phyloP scores from a whole-genome alignment of 2,797 vertebrate species.

The Silurus lanzhouensis region DNA sequence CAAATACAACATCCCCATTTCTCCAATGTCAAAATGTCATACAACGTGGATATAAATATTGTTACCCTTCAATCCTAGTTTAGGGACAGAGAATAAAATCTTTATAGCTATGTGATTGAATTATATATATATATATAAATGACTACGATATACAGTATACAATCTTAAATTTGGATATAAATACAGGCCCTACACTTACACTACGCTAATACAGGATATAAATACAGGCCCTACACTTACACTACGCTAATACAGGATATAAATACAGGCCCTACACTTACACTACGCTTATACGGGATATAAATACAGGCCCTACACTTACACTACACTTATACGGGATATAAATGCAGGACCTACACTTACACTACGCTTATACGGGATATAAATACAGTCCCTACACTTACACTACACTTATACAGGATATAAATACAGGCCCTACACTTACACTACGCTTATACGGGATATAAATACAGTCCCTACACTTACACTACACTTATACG shows the following conservation, averaged over 20 bases:
- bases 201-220: background rate
- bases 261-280: too few species aligned
- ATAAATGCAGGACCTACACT: background rate
- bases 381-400: background rate
- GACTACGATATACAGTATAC: background rate
- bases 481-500: background rate
- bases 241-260: too few species aligned
- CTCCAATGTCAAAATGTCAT: constrained; percentile 26
- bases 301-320: too few species aligned
- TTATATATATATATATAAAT: too few species aligned
- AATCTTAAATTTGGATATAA: background rate
- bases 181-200: background rate
- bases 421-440: background rate
- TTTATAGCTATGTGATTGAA: background rate
- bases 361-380: too few species aligned
- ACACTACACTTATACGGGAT: background rate
- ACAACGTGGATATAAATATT: background rate
- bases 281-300: too few species aligned
- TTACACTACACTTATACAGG: background rate
- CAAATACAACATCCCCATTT: constrained; percentile 43
- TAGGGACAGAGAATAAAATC: background rate
- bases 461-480: background rate
- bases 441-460: too few species aligned
- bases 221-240: too few species aligned
- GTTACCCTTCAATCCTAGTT: background rate